phyloP scores from a whole-genome alignment of 2,113 vertebrate species.

The Sebastes schlegelii region DNA sequence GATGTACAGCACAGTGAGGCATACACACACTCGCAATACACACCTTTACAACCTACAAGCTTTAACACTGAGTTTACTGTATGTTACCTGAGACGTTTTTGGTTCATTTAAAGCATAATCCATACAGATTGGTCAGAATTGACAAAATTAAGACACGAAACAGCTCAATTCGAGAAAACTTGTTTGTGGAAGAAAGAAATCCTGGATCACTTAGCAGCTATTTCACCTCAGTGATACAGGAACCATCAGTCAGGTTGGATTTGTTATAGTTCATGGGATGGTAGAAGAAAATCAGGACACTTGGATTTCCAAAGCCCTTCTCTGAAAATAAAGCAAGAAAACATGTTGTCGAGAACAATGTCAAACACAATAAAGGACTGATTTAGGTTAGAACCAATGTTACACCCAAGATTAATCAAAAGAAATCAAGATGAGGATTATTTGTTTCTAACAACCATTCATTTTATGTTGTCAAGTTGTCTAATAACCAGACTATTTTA shows the following conservation, averaged over 20 bases:
- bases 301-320: neutral
- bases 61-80: neutral
- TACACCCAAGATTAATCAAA: neutral
- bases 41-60: conserved; percentile 5
- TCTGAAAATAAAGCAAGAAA: neutral
- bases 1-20: conserved; percentile 35
- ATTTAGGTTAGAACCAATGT: neutral
- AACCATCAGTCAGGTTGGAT: too few species aligned
- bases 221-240: neutral
- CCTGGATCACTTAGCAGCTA: neutral
- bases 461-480: neutral
- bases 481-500: neutral
- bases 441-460: neutral
- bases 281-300: neutral
- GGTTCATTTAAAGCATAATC: neutral
- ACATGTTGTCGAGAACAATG: neutral
- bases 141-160: neutral
- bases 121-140: neutral
- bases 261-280: too few species aligned
- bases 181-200: neutral
- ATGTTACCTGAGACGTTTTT: conserved; percentile 12
- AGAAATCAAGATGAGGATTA: neutral
- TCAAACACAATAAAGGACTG: neutral
- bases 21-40: conserved; percentile 12
- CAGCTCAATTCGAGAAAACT: neutral